A percentile compares a stretch with the other conserved stretches of the same genome.
These are phyloP conservation scores for Uropetala carovei DNA, from an alignment of 2,888 invertebrate species.

Conservation along the genomic window DNA sequence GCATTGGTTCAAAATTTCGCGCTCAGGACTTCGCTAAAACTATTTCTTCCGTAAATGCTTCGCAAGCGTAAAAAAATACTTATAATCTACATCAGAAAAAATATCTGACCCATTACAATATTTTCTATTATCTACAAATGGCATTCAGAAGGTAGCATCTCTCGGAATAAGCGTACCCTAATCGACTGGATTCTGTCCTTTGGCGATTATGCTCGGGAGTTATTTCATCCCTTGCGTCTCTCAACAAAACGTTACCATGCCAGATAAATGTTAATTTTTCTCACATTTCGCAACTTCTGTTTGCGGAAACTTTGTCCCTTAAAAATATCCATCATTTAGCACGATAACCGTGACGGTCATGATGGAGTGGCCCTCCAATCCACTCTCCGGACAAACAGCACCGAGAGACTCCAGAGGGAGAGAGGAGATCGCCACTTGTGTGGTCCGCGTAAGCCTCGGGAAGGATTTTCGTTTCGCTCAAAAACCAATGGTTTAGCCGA, in stretches of 20 bases:
- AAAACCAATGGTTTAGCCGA: neutral
- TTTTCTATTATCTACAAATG: too few species aligned
- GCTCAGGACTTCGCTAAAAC: too few species aligned
- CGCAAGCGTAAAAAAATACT: too few species aligned
- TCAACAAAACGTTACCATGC: neutral
- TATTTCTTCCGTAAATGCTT: too few species aligned
- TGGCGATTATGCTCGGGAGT: neutral
- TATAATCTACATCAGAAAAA: too few species aligned
- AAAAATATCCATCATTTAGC: slow-evolving; percentile 25
- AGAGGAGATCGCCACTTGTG: slow-evolving; percentile 4
- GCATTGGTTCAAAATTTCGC: too few species aligned
- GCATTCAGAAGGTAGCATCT: too few species aligned
- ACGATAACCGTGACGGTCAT: neutral
- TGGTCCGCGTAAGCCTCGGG: neutral
- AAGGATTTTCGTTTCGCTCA: neutral
- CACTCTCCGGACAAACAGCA: neutral
- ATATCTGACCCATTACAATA: too few species aligned
- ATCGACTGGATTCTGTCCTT: too few species aligned
- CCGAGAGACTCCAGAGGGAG: neutral
- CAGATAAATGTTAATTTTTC: neutral
- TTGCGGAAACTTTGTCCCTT: neutral
- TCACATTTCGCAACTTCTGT: slow-evolving; percentile 2
- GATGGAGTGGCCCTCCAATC: neutral
- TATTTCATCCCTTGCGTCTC: neutral
- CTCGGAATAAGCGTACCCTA: too few species aligned